Base-by-base conservation (phyloP, 2,113 vertebrate genomes). In the Chloropsis cyanopogon region DNA sequence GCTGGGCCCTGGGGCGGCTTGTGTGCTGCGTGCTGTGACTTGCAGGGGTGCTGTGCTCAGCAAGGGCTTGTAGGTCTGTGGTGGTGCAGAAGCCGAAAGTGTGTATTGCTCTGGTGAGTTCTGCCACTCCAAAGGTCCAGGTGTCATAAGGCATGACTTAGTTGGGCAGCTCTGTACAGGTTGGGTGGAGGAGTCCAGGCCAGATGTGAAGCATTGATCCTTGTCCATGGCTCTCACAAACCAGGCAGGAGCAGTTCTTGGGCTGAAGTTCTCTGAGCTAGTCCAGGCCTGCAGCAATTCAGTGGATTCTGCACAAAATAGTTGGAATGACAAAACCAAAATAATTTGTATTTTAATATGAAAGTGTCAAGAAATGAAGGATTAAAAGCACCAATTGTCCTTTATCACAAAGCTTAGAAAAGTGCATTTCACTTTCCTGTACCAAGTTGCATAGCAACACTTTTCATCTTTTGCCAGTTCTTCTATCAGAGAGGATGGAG, bases 401-500 rank as follows among this genome's bases (percentile, higher is more conserved):
- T 89, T 89, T 47, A 41, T 75, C 25, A 37, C 24, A 87, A 78
- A 86, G 78, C 92, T 92, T 60, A 60, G 52, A 54, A 73, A 92
- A 82, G 65, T 37, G 24, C 0, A 1, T 70, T 85, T 87, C 28
- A 1, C n/a, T 75, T 69, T 90, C 42, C 90, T 37, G 3, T 52
- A 64, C 35, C 22, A 72, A 91, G 92, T 70, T 89, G 92, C 96
- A 91, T 68, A 84, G 93, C 84, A 91, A 91, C 25, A 4, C 49
- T 78, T 52, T 49, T 78, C 46, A 19, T 82, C 61, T 52, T 88
- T 70, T 86, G 24, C 80, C 8, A 8, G 49, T 18, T 44, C 41
- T 42, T 52, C 68, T 35, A 25, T 16, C 18, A 39, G 19, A 5
- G 3, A 37, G 18, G 73, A 39, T 46, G 66, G 53, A 79, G 56